Conservation (phyloP, 2,888 invertebrate species). For the Pardosa pseudoannulata region DNA sequence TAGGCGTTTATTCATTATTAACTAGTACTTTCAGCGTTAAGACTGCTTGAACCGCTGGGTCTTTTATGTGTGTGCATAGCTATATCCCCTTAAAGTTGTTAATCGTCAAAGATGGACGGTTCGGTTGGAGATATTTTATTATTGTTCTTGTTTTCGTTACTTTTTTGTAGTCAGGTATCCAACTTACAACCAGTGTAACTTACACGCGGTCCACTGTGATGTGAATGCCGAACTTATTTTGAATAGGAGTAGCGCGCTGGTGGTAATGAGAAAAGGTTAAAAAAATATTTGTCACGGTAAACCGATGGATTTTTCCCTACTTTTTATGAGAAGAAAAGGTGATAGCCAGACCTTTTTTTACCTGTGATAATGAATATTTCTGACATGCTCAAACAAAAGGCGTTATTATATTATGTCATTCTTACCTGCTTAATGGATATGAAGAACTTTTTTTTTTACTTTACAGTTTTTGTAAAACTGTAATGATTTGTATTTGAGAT, state of each 20-base stretch:
- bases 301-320: background rate
- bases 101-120: slow-evolving; percentile 46
- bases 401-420: too few relatives aligned
- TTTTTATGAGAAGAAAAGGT: too few relatives aligned
- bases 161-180: slow-evolving; percentile 31
- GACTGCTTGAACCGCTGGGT: background rate
- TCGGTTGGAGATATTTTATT: slow-evolving; percentile 32
- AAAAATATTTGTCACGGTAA: background rate
- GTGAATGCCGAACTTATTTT: background rate
- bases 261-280: background rate
- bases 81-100: slow-evolving; percentile 21
- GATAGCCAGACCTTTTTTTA: too few relatives aligned
- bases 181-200: background rate
- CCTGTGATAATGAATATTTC: too few relatives aligned
- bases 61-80: slow-evolving; percentile 33
- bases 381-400: too few relatives aligned
- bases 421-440: too few relatives aligned
- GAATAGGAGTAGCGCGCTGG: background rate
- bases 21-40: background rate
- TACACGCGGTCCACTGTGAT: background rate
- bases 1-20: background rate
- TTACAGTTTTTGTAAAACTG: too few relatives aligned
- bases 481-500: too few relatives aligned
- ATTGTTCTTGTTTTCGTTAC: slow-evolving; percentile 28
- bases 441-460: too few relatives aligned